Evolutionary conservation across 2,113 vertebrate species (phyloP), one percentile per base, ranked within the genome.

Genomic region (Halichoeres trimaculatus): DNA sequence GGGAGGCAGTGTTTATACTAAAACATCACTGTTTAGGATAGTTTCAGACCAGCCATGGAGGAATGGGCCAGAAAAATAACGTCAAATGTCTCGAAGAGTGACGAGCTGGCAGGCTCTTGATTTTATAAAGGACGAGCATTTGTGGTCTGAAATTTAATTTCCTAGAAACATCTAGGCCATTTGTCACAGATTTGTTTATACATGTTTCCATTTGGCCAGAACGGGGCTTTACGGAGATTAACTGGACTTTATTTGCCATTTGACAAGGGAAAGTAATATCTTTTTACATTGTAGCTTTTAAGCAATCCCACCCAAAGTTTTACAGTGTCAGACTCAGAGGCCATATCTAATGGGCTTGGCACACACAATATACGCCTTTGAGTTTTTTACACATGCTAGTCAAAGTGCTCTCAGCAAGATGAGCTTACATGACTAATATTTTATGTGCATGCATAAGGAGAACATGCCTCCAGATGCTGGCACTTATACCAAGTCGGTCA

Each of bases 371-470:
- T 73, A 73, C 20, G 40, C 51, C 48, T 61, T 8, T 4, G 0
- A 41, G 8, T 56, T 36, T 78, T 79, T 85, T 81, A 89, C 75
- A 80, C 77, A 74, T 35, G 19, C 81, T 85, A 85, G 86, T 88
- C 88, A 92, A 89, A 91, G 80, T 80, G 87, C 90, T 93, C 87
- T 92, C 85, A 89, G 84, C 64, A 58, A 90, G 86, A 93, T 91
- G 86, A 93, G 88, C 74, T 78, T 69, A 72, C 55, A 79, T 80
- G 80, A 85, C 78, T 43, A 70, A 88, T 85, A 59, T 85, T 87
- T 82, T 78, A 83, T 85, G 72, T 77, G 82, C 76, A 85, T 81
- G 83, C 51, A 53, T 76, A 78, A 69, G 69, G 55, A 74, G 72
- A 75, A 72, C 48, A 78, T 81, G 79, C 77, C 66, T 77, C 61